Evolutionary conservation across 2,113 vertebrate species (phyloP).

Genomic region (Arvicanthis niloticus): DNA sequence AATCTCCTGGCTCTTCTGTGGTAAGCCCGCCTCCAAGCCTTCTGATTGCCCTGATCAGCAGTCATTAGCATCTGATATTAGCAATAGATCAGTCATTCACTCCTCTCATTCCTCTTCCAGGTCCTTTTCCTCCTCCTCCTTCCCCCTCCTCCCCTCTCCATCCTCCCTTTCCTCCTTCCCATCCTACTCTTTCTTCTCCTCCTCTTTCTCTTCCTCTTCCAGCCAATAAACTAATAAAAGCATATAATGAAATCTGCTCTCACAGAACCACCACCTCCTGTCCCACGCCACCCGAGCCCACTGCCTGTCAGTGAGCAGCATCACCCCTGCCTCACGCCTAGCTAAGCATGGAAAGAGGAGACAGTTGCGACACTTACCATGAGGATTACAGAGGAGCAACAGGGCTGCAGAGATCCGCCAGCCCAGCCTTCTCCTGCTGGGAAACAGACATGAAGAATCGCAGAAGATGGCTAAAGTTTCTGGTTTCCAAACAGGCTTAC

Average conservation of each 20-base stretch:
- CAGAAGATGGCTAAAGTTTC: not conserved
- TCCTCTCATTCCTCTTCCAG: not conserved
- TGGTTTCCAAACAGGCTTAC: not conserved
- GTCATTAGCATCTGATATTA: conserved; percentile 63
- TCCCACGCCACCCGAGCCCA: not conserved
- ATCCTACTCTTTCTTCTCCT: no score
- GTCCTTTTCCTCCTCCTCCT: not conserved
- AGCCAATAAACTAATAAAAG: not conserved
- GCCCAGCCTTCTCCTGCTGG: not conserved
- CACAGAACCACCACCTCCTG: not conserved
- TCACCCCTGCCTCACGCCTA: not conserved
- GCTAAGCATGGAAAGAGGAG: not conserved
- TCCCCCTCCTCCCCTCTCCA: not conserved
- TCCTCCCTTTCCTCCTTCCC: not conserved
- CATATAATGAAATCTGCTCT: no score
- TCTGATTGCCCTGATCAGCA: conserved; percentile 70
- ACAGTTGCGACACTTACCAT: not conserved
- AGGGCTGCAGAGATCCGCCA: not conserved
- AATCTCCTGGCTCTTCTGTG: conserved; percentile 6
- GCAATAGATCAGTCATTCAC: conserved; percentile 47
- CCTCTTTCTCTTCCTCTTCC: no score
- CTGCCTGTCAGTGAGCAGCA: rapidly evolving
- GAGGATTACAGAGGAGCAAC: not conserved
- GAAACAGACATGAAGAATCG: not conserved
- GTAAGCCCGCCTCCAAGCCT: not conserved